Conservation (phyloP, 1,140 invertebrate species). For the Drosophila virilis region DNA sequence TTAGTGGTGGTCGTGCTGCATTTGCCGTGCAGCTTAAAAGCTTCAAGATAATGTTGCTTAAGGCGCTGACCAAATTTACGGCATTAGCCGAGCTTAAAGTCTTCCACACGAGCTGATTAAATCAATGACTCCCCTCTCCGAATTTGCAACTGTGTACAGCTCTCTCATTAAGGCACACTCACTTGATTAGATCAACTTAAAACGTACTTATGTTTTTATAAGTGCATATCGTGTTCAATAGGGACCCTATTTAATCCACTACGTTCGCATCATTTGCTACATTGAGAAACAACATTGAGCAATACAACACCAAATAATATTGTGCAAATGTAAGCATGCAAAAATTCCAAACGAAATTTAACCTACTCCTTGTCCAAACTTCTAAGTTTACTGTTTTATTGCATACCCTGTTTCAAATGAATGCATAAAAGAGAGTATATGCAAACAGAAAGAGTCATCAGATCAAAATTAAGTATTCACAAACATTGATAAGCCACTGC, state of each 20-base stretch:
- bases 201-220: neutral
- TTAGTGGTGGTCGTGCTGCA: conserved; percentile 20
- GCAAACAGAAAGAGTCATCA: neutral
- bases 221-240: neutral
- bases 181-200: neutral
- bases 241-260: neutral
- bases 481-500: no score
- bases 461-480: no score
- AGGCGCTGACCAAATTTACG: conserved; percentile 55
- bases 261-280: neutral
- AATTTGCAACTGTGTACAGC: neutral
- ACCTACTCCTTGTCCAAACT: conserved; percentile 8
- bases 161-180: neutral
- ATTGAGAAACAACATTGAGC: neutral
- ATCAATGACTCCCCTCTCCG: neutral
- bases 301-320: conserved; percentile 11
- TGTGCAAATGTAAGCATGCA: conserved; percentile 22
- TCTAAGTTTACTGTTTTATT: neutral
- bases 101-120: conserved; percentile 30
- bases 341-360: conserved; percentile 37
- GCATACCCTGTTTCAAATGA: neutral
- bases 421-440: neutral
- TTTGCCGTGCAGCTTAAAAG: conserved; percentile 49
- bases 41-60: conserved; percentile 49
- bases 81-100: conserved; percentile 22